A percentile compares a stretch with the other conserved stretches of the same genome.
These are phyloP conservation scores for Natrix natrix DNA, from an alignment of 2,797 vertebrate species.

Conservation along the genomic window DNA sequence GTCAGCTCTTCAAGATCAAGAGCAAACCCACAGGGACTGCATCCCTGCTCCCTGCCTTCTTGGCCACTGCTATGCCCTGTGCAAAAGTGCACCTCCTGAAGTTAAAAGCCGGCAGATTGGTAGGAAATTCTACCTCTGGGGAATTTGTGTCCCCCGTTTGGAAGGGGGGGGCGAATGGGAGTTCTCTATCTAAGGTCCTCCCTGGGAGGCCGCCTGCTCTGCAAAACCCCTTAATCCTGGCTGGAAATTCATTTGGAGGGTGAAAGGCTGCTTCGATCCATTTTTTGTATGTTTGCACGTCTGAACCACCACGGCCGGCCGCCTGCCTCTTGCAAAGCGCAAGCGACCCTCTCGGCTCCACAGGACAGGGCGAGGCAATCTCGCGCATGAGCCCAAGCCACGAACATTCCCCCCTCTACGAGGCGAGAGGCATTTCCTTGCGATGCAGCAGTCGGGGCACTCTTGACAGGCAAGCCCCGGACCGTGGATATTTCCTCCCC, in stretches of 20 bases:
- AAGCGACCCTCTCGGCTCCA: not conserved
- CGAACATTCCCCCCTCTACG: too few relatives aligned
- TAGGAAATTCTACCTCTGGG: not conserved
- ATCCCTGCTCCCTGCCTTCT: not conserved
- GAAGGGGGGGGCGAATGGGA: not conserved
- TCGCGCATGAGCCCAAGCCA: not conserved
- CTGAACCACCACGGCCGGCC: rapidly evolving
- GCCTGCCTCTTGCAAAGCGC: too few relatives aligned
- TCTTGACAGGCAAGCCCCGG: not conserved
- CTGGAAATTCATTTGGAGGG: not conserved
- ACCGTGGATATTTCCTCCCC: not conserved
- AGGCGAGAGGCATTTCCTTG: not conserved
- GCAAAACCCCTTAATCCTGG: not conserved
- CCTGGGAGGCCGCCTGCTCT: not conserved
- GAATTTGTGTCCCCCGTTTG: not conserved
- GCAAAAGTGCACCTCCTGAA: not conserved
- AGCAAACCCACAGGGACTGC: not conserved
- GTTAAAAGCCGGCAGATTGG: not conserved
- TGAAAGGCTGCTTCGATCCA: not conserved
- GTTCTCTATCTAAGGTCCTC: not conserved
- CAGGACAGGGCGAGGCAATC: not conserved
- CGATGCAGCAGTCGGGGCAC: not conserved
- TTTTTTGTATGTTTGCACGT: not conserved
- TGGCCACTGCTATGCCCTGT: not conserved
- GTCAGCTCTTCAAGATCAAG: not conserved